Conservation (phyloP, 30 jellyfish, hydroid and myxozoan genomes). For the Nemopilema nomurai region DNA sequence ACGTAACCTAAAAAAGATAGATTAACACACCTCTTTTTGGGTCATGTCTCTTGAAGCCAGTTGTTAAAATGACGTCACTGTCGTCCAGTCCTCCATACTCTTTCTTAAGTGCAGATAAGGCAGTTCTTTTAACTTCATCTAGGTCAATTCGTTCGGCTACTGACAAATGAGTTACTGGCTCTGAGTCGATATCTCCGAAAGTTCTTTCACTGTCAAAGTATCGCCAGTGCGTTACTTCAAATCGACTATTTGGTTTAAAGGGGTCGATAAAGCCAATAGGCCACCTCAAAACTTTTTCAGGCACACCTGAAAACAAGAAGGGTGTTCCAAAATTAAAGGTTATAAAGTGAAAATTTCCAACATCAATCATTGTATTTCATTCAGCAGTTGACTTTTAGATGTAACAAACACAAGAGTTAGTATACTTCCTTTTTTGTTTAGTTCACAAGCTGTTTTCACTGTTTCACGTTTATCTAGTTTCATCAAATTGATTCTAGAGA, state of each 20-base stretch:
- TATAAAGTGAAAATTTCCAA: too few relatives aligned
- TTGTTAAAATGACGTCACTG: constrained; percentile 30
- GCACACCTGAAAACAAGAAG: constrained; percentile 64
- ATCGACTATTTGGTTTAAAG: constrained; percentile 87
- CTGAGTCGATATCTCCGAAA: constrained; percentile 68
- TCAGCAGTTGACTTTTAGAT: too few relatives aligned
- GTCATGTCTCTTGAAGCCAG: constrained; percentile 95
- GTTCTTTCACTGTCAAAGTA: constrained; percentile 67
- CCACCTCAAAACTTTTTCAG: constrained; percentile 90
- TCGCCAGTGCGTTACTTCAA: constrained; percentile 96
- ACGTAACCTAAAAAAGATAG: too few relatives aligned
- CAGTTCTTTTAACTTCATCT: constrained; percentile 68
- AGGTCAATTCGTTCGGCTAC: constrained; percentile 68
- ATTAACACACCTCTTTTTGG: constrained; percentile 96
- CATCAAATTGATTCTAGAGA: too few relatives aligned
- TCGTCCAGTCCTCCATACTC: constrained; percentile 17
- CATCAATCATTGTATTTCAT: too few relatives aligned
- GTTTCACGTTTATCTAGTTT: too few relatives aligned
- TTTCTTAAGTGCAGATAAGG: constrained; percentile 45
- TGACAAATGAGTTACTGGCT: constrained; percentile 72
- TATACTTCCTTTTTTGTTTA: too few relatives aligned
- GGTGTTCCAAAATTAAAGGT: not conserved
- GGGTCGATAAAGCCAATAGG: constrained; percentile 95
- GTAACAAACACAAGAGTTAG: too few relatives aligned
- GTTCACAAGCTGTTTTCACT: too few relatives aligned